Conservation (phyloP, 2,113 vertebrate species). For the Guaruba guarouba region DNA sequence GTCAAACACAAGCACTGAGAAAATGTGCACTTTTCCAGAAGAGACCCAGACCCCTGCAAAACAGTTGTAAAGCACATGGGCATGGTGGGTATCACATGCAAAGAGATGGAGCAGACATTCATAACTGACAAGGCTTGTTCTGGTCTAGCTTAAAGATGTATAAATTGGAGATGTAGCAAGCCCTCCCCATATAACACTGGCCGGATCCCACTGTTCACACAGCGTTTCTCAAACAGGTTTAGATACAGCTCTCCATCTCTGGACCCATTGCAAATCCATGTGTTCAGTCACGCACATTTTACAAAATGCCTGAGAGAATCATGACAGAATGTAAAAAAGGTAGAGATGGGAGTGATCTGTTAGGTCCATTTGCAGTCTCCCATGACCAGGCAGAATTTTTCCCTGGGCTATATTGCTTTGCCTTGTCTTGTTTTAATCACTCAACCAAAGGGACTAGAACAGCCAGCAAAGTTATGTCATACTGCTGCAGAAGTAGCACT, state of each 20-base stretch:
- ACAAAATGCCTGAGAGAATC: not conserved
- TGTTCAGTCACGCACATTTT: not conserved
- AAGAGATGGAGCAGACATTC: not conserved
- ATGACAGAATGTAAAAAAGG: constrained; percentile 2
- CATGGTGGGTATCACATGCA: not conserved
- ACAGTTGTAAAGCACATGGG: not conserved
- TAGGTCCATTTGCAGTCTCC: constrained; percentile 5
- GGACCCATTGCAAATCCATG: not conserved
- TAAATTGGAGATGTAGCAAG: not conserved
- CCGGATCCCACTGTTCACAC: not conserved
- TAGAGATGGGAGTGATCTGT: constrained; percentile 26
- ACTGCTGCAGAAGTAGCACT: not conserved
- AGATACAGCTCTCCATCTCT: not conserved
- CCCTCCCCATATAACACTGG: not conserved
- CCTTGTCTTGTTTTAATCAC: constrained; percentile 46
- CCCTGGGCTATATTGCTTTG: constrained; percentile 33
- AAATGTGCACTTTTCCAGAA: not conserved
- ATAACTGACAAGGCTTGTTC: not conserved
- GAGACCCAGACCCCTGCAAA: not conserved
- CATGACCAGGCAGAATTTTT: not conserved
- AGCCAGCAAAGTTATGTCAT: constrained; percentile 29
- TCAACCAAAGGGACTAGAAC: constrained; percentile 17
- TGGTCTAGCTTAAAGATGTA: not conserved
- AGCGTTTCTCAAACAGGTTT: not conserved
- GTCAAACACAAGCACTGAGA: not conserved